Base-by-base conservation (phyloP, 2,888 invertebrate genomes). In the Rhaphigaster nebulosa region DNA sequence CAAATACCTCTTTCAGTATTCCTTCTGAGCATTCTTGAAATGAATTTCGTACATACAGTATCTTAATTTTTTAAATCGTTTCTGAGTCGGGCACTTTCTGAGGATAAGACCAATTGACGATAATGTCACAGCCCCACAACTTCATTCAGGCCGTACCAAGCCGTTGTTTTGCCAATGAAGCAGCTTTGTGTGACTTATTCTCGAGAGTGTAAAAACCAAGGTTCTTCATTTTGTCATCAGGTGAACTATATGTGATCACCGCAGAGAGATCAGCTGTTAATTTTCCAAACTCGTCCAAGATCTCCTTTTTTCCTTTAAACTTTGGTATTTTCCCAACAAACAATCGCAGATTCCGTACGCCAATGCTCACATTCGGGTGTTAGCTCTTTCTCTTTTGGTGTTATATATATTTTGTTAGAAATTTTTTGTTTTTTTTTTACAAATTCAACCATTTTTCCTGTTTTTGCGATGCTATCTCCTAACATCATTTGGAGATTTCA, bases 261-360 rank as follows among this genome's bases (percentile, higher is more conserved):
- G 99, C 99, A 94, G 97, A 96, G 94, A 99, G 96, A 94, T 99
- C 99, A 95, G 99, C 99, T 99, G 96, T 98, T 96, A 98, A 97
- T 97, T 99, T 99, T 97, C 98, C 97, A 97, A 99, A 99, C 97
- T 99, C 99, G 96, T 99, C 99, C 96, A 98, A 97, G 96, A 99
- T 99, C 97, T 99, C 99, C 96, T 99, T 99, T 98, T 98, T 99
- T 96, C 98, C 98, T 97, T 99, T 99, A 96, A 98, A 99, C 97
- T 99, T 99, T 96, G 99, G 99, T 97, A 99, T 99, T 97, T 99
- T 99, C 96, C 99, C 99, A 96, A 99, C 98, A 97, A 99, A 99
- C 96, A 99, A 98, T 96, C 99, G 98, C 95, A 99, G 98, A 96
- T 99, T 99, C 96, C 99, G 99, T 96, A 99, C 98, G 95, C 99